phyloP scores from a whole-genome alignment of 2,797 vertebrate genomes.

The Lepilemur ruficaudatus region DNA sequence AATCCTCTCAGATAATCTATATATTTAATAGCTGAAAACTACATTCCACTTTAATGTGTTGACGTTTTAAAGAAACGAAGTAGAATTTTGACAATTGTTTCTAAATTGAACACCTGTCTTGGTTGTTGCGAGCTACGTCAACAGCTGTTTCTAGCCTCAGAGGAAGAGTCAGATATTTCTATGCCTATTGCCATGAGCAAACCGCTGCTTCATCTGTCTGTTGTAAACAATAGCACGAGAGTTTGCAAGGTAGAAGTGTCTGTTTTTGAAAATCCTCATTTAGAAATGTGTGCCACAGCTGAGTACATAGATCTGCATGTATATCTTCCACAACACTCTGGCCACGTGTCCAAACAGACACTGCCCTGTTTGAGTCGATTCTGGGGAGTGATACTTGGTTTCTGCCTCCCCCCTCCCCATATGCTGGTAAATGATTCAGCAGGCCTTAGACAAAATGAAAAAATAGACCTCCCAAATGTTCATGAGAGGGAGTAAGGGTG shows the following conservation, averaged over 20 bases:
- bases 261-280: neutral
- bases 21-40: neutral
- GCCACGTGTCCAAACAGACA: neutral
- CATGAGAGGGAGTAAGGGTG: neutral
- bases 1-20: neutral
- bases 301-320: neutral
- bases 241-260: neutral
- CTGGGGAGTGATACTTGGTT: neutral
- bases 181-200: neutral
- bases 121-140: neutral
- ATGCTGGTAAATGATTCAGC: neutral
- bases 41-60: neutral
- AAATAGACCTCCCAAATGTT: neutral
- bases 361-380: neutral
- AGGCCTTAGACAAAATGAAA: neutral
- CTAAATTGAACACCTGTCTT: slow-evolving; percentile 12
- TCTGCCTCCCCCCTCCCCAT: neutral
- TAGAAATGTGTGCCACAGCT: neutral
- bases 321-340: neutral
- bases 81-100: neutral
- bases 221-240: neutral
- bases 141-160: neutral
- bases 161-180: neutral
- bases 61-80: neutral
- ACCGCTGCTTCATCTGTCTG: neutral